Conservation (phyloP, 2,888 invertebrate species). For the Nudaria mundana region DNA sequence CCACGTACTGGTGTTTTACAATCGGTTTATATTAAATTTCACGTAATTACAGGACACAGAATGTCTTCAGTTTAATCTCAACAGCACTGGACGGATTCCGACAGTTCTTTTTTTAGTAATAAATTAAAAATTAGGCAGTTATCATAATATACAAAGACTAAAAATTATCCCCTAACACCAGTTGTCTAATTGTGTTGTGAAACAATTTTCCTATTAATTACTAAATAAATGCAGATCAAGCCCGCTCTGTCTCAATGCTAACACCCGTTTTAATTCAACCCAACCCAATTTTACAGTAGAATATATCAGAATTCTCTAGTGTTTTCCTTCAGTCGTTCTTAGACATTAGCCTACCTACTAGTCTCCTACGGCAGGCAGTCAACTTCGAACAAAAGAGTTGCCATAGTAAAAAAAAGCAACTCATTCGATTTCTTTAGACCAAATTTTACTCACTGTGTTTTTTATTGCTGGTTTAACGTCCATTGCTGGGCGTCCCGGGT, state of each 20-base stretch:
- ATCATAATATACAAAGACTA: not conserved
- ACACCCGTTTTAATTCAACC: slow-evolving; percentile 10
- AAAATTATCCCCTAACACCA: not conserved
- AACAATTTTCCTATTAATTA: slow-evolving; percentile 10
- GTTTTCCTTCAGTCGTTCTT: slow-evolving; percentile 45
- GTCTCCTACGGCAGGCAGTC: slow-evolving; percentile 11
- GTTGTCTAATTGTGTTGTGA: slow-evolving; percentile 8
- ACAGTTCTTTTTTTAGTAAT: slow-evolving; percentile 4
- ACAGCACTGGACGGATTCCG: slow-evolving; percentile 26
- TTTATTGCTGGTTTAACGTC: too few species aligned
- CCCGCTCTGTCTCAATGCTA: slow-evolving; percentile 8
- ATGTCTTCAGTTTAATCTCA: slow-evolving; percentile 5
- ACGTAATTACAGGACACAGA: not conserved
- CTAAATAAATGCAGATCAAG: slow-evolving; percentile 7
- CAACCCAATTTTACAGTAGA: slow-evolving; percentile 13
- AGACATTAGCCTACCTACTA: slow-evolving; percentile 10
- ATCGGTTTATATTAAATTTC: not conserved
- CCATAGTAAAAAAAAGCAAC: too few species aligned
- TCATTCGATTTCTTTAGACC: too few species aligned
- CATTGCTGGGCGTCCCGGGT: too few species aligned
- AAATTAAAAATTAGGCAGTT: not conserved
- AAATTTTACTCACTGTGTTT: too few species aligned
- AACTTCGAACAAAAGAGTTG: too few species aligned
- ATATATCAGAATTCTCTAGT: slow-evolving; percentile 36
- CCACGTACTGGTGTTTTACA: not conserved